These are phyloP conservation scores for Amblyopsis rosae DNA, from an alignment of 2,113 vertebrate species.

Conservation along the genomic window DNA sequence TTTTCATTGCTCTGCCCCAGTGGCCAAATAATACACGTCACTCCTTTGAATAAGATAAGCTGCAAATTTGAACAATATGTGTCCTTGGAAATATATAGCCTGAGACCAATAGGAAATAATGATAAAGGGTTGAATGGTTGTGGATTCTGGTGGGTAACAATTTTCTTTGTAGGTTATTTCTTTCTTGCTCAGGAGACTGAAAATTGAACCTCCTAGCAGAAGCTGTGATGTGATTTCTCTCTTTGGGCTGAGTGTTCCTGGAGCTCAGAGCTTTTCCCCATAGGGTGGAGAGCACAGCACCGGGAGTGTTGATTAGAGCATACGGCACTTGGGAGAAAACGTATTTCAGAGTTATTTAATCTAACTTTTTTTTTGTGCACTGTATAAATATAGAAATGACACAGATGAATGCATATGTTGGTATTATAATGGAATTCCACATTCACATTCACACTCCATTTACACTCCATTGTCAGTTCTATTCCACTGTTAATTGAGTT, in stretches of 20 bases:
- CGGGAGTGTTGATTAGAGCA: background rate
- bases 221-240: constrained; percentile 34
- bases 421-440: background rate
- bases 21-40: background rate
- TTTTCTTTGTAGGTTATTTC: constrained; percentile 27
- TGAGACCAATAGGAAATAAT: constrained; percentile 29
- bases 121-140: constrained; percentile 37
- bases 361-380: background rate
- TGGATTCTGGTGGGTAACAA: constrained; percentile 19
- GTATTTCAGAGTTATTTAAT: background rate
- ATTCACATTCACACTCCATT: too few relatives aligned
- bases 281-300: background rate
- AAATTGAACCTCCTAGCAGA: constrained; percentile 34
- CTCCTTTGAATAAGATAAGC: constrained; percentile 15
- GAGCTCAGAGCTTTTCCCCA: background rate
- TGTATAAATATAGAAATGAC: background rate
- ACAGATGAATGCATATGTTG: background rate
- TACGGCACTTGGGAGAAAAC: background rate
- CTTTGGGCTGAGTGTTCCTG: constrained; percentile 6
- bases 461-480: background rate
- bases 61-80: constrained; percentile 31
- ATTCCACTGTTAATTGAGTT: background rate
- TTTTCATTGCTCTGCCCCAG: too few relatives aligned
- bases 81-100: constrained; percentile 35
- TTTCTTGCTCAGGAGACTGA: constrained; percentile 27